These are phyloP conservation scores for Simalia tracyae DNA, from an alignment of 2,797 vertebrate genomes.

Conservation along the genomic window DNA sequence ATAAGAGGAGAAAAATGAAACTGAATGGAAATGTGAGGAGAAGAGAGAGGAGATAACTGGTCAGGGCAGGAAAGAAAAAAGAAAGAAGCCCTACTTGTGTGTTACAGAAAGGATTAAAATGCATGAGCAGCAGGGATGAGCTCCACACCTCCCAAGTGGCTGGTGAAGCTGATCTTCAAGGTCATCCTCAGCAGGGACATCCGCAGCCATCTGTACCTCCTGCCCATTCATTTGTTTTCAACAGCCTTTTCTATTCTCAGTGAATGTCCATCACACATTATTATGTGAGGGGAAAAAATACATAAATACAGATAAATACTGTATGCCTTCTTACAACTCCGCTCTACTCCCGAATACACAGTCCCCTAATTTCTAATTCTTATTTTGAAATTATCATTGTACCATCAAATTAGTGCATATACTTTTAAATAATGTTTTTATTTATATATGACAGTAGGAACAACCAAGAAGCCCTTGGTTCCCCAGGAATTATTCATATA, in stretches of 20 bases:
- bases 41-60: background rate
- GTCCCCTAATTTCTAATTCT: background rate
- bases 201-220: background rate
- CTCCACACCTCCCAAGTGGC: background rate
- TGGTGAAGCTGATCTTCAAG: background rate
- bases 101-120: background rate
- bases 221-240: background rate
- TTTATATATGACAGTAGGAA: background rate
- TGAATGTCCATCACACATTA: background rate
- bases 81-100: background rate
- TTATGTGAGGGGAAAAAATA: background rate
- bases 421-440: background rate
- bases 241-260: background rate
- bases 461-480: background rate
- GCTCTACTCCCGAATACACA: background rate
- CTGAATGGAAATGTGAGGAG: background rate
- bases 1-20: background rate
- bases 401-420: background rate
- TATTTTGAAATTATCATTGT: background rate
- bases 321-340: background rate
- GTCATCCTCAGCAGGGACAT: background rate
- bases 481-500: background rate
- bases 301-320: background rate
- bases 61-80: background rate
- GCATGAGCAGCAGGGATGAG: background rate